These are phyloP conservation scores for Amniataba percoides DNA, from an alignment of 2,797 vertebrate species.

Conservation along the genomic window DNA sequence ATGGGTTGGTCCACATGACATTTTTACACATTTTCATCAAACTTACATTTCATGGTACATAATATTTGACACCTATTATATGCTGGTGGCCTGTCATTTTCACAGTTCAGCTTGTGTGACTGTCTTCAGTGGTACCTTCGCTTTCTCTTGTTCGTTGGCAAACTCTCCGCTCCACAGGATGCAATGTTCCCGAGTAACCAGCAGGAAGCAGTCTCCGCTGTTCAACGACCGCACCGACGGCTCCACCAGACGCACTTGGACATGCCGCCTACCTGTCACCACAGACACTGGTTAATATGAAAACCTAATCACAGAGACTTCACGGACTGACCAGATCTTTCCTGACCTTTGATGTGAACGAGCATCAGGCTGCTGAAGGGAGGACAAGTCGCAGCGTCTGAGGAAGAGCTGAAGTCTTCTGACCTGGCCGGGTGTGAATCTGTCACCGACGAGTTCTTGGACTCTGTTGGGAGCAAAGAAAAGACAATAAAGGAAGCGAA, in stretches of 20 bases:
- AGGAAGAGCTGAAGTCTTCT: slow-evolving; percentile 54
- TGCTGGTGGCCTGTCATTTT: background rate
- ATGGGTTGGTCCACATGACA: background rate
- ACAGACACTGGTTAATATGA: slow-evolving; percentile 27
- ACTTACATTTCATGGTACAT: background rate
- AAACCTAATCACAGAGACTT: background rate
- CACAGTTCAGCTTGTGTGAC: no score
- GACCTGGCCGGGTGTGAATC: slow-evolving; percentile 43
- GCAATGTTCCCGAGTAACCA: slow-evolving; percentile 83
- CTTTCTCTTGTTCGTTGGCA: slow-evolving; percentile 82
- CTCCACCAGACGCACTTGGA: slow-evolving; percentile 87
- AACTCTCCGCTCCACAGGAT: slow-evolving; percentile 86
- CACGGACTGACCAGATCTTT: background rate
- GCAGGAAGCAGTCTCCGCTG: slow-evolving; percentile 88
- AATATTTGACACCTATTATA: background rate
- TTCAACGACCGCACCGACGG: slow-evolving; percentile 81
- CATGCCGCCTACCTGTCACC: slow-evolving; percentile 81
- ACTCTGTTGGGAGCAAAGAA: slow-evolving; percentile 61
- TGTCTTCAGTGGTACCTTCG: slow-evolving; percentile 76
- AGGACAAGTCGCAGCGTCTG: slow-evolving; percentile 49
- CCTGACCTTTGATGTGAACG: slow-evolving; percentile 86
- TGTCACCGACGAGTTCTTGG: slow-evolving; percentile 75
- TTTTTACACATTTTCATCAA: slow-evolving; percentile 11
- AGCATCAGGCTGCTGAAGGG: slow-evolving; percentile 86
- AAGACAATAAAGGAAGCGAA: background rate